A percentile compares a stretch with the other conserved stretches of the same genome.
Evolutionary conservation across 2,888 invertebrate species (phyloP).

Genomic region (Himalopsyche tibetana): DNA sequence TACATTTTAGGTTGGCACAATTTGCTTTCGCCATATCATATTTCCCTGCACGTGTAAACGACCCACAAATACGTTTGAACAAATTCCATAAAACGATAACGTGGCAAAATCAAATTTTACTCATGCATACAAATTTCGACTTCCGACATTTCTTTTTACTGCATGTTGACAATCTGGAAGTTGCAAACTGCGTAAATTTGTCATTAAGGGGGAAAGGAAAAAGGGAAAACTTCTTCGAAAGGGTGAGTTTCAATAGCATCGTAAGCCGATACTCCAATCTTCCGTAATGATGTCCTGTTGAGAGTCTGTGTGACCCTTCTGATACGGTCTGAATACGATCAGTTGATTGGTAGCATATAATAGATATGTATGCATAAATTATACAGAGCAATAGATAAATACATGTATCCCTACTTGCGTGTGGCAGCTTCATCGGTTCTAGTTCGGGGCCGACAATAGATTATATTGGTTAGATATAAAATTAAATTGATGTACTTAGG

Average conservation of each 20-base stretch:
- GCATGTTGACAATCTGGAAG: slow-evolving; percentile 33
- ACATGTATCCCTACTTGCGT: too few relatives aligned
- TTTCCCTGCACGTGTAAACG: slow-evolving; percentile 3
- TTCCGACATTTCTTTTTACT: slow-evolving; percentile 23
- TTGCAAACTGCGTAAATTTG: slow-evolving; percentile 1
- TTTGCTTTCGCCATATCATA: background rate
- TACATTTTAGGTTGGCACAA: too few relatives aligned
- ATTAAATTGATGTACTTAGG: too few relatives aligned
- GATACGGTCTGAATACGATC: background rate
- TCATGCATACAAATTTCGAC: background rate
- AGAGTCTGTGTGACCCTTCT: background rate
- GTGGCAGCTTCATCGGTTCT: too few relatives aligned
- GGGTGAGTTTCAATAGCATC: slow-evolving; percentile 1
- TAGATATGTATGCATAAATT: background rate
- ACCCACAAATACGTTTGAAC: background rate
- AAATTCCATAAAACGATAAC: slow-evolving; percentile 27
- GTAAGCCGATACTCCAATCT: slow-evolving; percentile 11
- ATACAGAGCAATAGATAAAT: too few relatives aligned
- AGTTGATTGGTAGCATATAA: background rate
- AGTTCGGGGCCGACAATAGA: too few relatives aligned
- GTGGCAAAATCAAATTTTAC: slow-evolving; percentile 5
- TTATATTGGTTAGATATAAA: too few relatives aligned
- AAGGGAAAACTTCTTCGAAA: slow-evolving; percentile 1
- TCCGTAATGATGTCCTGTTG: background rate
- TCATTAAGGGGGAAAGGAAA: background rate